A percentile compares a stretch with the other conserved stretches of the same genome.
These are phyloP conservation scores for Protonibea diacanthus DNA, from an alignment of 2,797 vertebrate species.

Conservation along the genomic window DNA sequence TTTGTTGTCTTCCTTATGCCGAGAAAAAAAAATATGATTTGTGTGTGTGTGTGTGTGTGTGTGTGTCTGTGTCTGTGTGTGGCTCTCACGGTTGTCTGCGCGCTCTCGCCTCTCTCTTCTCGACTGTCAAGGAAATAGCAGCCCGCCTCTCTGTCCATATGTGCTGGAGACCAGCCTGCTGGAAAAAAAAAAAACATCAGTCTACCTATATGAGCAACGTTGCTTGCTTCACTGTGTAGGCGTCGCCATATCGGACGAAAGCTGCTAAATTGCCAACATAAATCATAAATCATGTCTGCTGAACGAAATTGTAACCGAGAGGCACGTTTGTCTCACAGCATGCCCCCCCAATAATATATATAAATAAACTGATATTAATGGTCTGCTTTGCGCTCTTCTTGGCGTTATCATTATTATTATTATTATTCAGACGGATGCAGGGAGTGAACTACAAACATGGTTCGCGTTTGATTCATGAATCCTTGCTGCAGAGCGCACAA, in stretches of 20 bases:
- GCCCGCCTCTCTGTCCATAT: conserved; percentile 64
- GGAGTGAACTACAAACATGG: conserved; percentile 6
- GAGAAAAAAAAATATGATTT: conserved; percentile 20
- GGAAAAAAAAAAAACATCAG: conserved; percentile 28
- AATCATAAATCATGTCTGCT: conserved; percentile 19
- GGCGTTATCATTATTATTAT: not conserved
- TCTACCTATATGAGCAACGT: conserved; percentile 36
- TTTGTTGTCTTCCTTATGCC: conserved; percentile 51
- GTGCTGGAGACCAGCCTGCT: conserved; percentile 50
- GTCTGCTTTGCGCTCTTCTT: not conserved
- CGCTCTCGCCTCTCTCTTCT: conserved; percentile 53
- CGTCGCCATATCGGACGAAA: conserved; percentile 50
- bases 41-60: not conserved
- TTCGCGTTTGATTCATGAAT: conserved; percentile 25
- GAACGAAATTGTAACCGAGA: not conserved
- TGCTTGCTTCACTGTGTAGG: conserved; percentile 24
- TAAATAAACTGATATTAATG: not conserved
- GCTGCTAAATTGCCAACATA: conserved; percentile 21
- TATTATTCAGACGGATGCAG: conserved; percentile 17
- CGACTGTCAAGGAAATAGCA: conserved; percentile 80
- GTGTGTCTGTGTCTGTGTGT: conserved; percentile 7
- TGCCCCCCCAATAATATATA: too few relatives aligned
- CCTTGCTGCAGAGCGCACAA: conserved; percentile 27
- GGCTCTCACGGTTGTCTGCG: conserved; percentile 61
- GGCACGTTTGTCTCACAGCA: not conserved